Evolutionary conservation across 2,797 vertebrate genomes (phyloP).

Genomic region (Neostethus bicornis): DNA sequence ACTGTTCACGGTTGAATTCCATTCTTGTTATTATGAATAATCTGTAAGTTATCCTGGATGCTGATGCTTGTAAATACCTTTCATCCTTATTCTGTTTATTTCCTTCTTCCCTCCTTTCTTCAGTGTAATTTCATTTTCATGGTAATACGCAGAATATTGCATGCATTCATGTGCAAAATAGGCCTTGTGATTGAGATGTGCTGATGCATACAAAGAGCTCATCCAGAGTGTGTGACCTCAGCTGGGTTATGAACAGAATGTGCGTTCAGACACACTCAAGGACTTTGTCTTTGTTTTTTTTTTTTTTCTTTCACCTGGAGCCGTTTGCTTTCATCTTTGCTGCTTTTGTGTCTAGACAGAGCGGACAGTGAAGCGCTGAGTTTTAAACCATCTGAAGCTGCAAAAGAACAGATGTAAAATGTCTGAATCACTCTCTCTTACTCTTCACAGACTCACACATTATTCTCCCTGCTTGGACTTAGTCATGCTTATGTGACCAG

Average conservation of each 20-base stretch:
- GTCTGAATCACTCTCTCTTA: constrained; percentile 30
- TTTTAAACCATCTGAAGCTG: constrained; percentile 12
- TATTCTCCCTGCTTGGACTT: constrained; percentile 93
- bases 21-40: background rate
- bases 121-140: constrained; percentile 25
- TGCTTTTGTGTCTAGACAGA: constrained; percentile 26
- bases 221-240: constrained; percentile 23
- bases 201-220: constrained; percentile 48
- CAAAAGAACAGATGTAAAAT: constrained; percentile 1
- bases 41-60: constrained; percentile 14
- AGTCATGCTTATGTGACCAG: constrained; percentile 93
- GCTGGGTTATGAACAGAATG: constrained; percentile 3
- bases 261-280: constrained; percentile 12
- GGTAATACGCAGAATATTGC: constrained; percentile 26
- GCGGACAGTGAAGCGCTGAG: constrained; percentile 1
- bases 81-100: background rate
- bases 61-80: constrained; percentile 13
- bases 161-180: constrained; percentile 26
- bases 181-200: constrained; percentile 20
- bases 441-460: constrained; percentile 86
- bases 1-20: background rate
- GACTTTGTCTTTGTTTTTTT: constrained; percentile 4
- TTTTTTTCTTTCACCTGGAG: background rate
- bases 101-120: background rate
- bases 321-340: constrained; percentile 6